Base-by-base conservation (phyloP, 1,140 invertebrate genomes). In the Pseudomyrmex concolor region DNA sequence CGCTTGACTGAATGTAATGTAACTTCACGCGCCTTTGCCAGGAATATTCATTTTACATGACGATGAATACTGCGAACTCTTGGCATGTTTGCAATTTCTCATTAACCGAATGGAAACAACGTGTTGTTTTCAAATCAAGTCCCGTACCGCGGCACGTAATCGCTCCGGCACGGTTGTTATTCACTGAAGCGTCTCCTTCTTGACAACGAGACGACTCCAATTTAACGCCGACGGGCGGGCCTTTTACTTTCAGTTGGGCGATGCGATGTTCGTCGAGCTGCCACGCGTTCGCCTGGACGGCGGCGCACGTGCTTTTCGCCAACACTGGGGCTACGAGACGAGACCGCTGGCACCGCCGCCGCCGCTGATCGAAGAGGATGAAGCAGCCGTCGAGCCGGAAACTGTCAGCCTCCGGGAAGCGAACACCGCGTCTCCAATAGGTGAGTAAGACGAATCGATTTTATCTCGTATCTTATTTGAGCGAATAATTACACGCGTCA, bases 201-300 rank as follows among this genome's bases (percentile, higher is more conserved):
- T 48, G 60, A 60, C 19, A 17, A 48, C 19, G 17, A 71, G n/a
- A 48, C 19, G 17, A 71, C 13, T 62, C 34, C 34, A 50, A 62
- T 55, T 64, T 66, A 51, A 73, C 66, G 34, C 25, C 13, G 7
- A 2, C 74, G 54, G 57, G 54, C 72, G 76, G 34, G 19, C 2
- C n/a, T 83, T 70, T 70, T 64, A 50, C 60, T 94, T 92, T 7
- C 91, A 96, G 95, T 92, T 96, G 86, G 95, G 95, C 2, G 95
- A 96, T 88, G 94, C 95, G 17, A 93, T 96, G 91, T 96, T 96
- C 90, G 95, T 95, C 4, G 95, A 96, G 83, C 90, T 97, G 67
- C 96, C 96, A 19, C 95, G 96, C 8, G 95, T 97, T 7, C 94
- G 96, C 54, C 92, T 97, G 77, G 96, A 97, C 89, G 96, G 96